These are phyloP conservation scores for Chroicocephalus ridibundus DNA, from an alignment of 2,113 vertebrate species.

Conservation along the genomic window DNA sequence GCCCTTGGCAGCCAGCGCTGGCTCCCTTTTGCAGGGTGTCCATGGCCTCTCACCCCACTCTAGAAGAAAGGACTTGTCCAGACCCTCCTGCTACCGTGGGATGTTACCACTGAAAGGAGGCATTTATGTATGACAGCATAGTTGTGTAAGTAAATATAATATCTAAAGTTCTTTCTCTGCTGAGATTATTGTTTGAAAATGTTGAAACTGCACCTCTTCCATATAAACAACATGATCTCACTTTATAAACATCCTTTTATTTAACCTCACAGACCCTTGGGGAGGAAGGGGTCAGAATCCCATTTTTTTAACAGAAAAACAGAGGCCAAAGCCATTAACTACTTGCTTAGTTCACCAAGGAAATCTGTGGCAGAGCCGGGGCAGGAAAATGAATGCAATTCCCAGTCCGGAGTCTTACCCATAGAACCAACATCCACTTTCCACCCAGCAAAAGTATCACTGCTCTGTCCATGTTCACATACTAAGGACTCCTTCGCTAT, in stretches of 20 bases:
- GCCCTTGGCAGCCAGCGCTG: neutral
- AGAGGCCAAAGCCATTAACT: neutral
- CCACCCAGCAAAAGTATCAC: neutral
- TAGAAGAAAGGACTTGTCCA: neutral
- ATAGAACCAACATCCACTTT: neutral
- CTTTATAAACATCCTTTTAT: conserved; percentile 40
- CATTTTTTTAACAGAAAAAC: neutral
- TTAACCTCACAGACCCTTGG: conserved; percentile 3
- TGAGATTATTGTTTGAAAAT: conserved; percentile 2
- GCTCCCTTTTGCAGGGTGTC: neutral
- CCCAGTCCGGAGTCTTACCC: neutral
- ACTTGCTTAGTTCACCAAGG: neutral
- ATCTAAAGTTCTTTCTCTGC: neutral
- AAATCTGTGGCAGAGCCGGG: neutral
- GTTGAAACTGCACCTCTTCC: neutral
- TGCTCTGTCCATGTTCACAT: fast-evolving
- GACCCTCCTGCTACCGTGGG: neutral
- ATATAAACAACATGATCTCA: neutral
- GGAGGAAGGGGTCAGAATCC: neutral
- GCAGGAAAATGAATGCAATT: neutral
- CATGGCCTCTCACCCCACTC: neutral
- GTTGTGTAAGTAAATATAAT: neutral
- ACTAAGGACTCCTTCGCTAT: neutral
- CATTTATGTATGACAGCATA: neutral
- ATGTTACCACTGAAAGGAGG: neutral